phyloP scores from a whole-genome alignment of 92 coral and sea anemone species.

The Isaurus tuberculatus region DNA sequence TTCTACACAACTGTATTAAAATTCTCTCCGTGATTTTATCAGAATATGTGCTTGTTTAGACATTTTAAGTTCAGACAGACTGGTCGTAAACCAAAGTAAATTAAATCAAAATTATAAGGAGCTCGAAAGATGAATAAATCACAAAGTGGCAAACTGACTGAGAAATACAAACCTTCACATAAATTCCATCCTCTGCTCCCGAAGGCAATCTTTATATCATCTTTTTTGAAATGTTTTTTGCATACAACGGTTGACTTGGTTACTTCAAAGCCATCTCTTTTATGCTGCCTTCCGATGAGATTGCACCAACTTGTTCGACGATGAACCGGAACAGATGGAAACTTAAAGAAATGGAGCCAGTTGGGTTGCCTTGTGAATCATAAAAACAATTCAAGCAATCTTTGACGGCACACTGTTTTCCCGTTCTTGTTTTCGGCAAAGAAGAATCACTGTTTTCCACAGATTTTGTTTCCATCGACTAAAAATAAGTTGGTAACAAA shows the following conservation, averaged over 20 bases:
- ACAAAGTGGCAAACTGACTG: constrained; percentile 9
- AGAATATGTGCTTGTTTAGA: constrained; percentile 1
- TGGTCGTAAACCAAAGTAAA: neutral
- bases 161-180: neutral
- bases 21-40: constrained; percentile 3
- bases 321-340: neutral
- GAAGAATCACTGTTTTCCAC: no score
- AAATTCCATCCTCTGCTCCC: neutral
- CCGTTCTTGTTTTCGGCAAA: no score
- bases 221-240: neutral
- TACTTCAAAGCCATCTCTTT: neutral
- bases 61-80: constrained; percentile 7
- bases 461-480: neutral
- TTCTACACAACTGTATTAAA: constrained; percentile 9
- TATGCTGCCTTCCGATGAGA: neutral
- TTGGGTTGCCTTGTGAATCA: neutral
- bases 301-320: neutral
- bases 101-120: neutral
- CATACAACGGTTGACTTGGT: neutral
- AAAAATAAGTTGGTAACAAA: neutral
- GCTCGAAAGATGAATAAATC: constrained; percentile 10
- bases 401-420: neutral
- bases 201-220: neutral
- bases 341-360: no score
- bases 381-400: neutral